Conservation (phyloP, 2,113 vertebrate genomes). For the Globicephala melas region DNA sequence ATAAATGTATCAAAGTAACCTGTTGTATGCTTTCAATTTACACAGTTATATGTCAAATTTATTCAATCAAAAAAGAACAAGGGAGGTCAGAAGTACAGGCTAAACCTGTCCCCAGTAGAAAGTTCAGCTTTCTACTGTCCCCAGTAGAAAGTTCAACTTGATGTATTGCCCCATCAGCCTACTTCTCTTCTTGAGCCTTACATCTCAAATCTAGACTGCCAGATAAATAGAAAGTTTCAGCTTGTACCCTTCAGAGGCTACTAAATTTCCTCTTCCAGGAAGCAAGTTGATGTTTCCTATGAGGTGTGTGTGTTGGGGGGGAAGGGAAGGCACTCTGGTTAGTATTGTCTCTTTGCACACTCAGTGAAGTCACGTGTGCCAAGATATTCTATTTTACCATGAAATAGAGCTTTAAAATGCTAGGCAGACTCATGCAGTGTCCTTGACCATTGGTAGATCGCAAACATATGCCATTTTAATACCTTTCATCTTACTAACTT, state of each 20-base stretch:
- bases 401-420: background rate
- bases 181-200: background rate
- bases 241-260: background rate
- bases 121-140: background rate
- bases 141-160: background rate
- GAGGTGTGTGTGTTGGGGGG: background rate
- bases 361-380: background rate
- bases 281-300: background rate
- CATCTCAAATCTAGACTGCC: background rate
- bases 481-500: background rate
- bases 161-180: background rate
- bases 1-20: slow-evolving; percentile 20
- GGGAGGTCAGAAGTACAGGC: background rate
- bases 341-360: background rate
- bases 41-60: background rate
- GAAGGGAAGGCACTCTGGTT: background rate
- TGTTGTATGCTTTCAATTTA: background rate
- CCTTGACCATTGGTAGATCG: background rate
- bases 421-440: background rate
- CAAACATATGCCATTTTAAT: background rate
- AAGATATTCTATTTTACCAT: slow-evolving; percentile 7
- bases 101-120: background rate
- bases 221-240: background rate
- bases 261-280: background rate
- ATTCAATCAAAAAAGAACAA: background rate